Evolutionary conservation across 2,797 vertebrate genomes (phyloP).

Genomic region (Myoxocephalus aenaeus): DNA sequence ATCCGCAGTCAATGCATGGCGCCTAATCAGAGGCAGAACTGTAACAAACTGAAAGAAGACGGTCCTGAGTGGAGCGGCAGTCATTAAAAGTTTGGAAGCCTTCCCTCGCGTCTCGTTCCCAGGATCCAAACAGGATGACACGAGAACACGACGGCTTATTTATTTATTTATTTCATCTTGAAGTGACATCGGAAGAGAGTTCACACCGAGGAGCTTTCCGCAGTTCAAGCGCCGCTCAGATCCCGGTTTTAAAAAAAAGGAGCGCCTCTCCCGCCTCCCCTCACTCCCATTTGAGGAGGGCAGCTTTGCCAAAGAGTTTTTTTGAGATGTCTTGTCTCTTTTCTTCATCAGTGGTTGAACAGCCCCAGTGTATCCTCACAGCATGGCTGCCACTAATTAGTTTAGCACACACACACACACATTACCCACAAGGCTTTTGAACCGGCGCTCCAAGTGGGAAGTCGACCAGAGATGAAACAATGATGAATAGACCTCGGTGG

Average conservation of each 20-base stretch:
- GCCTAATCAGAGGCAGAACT: slow-evolving; percentile 34
- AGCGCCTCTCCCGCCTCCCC: slow-evolving; percentile 37
- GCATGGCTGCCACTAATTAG: slow-evolving; percentile 82
- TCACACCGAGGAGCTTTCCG: slow-evolving; percentile 51
- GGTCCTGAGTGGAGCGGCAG: slow-evolving; percentile 21
- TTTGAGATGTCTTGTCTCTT: slow-evolving; percentile 68
- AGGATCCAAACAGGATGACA: slow-evolving; percentile 51
- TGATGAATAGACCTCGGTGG: slow-evolving; percentile 54
- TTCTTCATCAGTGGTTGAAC: slow-evolving; percentile 72
- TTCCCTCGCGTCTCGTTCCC: slow-evolving; percentile 25
- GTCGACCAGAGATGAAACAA: slow-evolving; percentile 68
- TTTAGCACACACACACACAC: slow-evolving; percentile 72
- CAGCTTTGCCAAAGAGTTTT: slow-evolving; percentile 60
- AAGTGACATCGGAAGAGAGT: slow-evolving; percentile 25
- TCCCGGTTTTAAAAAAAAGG: slow-evolving; percentile 50
- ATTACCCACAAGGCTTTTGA: slow-evolving; percentile 76
- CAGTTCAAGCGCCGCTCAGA: slow-evolving; percentile 67
- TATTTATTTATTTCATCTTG: slow-evolving; percentile 4
- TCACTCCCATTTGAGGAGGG: slow-evolving; percentile 58
- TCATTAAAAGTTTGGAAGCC: slow-evolving; percentile 70
- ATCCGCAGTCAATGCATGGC: slow-evolving; percentile 33
- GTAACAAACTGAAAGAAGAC: slow-evolving; percentile 20
- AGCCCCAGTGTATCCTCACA: slow-evolving; percentile 70
- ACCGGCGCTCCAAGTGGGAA: slow-evolving; percentile 60
- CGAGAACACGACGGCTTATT: slow-evolving; percentile 37